Evolutionary conservation across 2,113 vertebrate species (phyloP).

Genomic region (Bujurquina vittata): DNA sequence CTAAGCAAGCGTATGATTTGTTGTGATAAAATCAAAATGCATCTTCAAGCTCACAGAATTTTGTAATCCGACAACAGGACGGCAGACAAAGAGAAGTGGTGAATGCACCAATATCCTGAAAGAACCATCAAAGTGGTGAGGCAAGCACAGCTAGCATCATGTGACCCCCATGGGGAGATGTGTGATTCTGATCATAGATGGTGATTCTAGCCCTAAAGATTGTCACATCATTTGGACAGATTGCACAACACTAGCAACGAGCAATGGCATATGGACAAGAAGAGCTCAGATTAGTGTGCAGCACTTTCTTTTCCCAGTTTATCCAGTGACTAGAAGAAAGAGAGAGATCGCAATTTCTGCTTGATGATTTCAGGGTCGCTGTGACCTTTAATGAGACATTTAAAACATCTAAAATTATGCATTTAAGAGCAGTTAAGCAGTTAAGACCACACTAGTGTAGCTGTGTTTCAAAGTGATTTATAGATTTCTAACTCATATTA

Average conservation of each 20-base stretch:
- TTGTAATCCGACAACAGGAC: not conserved
- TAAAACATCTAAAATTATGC: no score
- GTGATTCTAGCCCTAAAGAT: not conserved
- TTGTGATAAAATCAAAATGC: not conserved
- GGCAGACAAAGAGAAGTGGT: no score
- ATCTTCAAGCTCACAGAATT: not conserved
- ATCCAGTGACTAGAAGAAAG: no score
- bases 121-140: not conserved
- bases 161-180: not conserved
- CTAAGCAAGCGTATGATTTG: rapidly evolving
- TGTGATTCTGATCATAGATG: not conserved
- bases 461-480: no score
- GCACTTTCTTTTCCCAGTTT: not conserved
- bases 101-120: not conserved
- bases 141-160: not conserved
- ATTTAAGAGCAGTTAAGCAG: no score
- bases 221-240: not conserved
- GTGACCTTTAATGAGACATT: no score
- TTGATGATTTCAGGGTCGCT: no score
- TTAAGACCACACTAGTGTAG: no score
- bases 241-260: not conserved
- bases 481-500: no score
- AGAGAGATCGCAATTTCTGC: no score
- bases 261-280: not conserved
- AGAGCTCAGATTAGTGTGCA: not conserved